These are phyloP conservation scores for Mongoloraphidia duomilia DNA, from an alignment of 2,888 invertebrate genomes.

Conservation along the genomic window DNA sequence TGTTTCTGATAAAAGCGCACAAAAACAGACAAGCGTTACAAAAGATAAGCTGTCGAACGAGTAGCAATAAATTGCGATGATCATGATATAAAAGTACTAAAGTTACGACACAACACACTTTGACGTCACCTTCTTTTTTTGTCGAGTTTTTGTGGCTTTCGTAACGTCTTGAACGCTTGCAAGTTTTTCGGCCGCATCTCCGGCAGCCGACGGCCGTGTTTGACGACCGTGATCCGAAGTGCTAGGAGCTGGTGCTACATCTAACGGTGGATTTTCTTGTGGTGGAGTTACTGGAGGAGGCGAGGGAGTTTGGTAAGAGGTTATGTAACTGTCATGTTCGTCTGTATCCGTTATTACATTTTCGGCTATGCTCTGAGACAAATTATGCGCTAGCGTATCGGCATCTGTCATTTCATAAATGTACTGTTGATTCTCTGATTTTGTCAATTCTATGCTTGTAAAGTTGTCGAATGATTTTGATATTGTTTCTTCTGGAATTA, in stretches of 20 bases:
- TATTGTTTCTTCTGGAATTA: background rate
- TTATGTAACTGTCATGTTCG: conserved; percentile 20
- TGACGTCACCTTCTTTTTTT: conserved; percentile 5
- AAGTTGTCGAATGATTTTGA: background rate
- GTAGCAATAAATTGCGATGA: too few species aligned
- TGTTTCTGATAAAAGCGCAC: too few species aligned
- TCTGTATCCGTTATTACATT: conserved; percentile 14
- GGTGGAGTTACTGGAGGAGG: background rate
- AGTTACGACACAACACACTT: conserved; percentile 3
- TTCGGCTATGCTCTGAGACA: conserved; percentile 16
- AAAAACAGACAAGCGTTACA: too few species aligned
- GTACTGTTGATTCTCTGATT: too few species aligned
- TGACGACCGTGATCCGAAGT: conserved; percentile 16
- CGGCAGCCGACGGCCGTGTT: conserved; percentile 20
- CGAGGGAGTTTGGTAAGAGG: conserved; percentile 9
- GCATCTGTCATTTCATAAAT: background rate
- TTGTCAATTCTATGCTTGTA: too few species aligned
- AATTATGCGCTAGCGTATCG: conserved; percentile 6
- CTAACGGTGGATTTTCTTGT: conserved; percentile 20
- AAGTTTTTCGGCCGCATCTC: conserved; percentile 27
- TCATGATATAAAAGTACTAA: too few species aligned
- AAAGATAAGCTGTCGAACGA: too few species aligned
- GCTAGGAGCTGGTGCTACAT: conserved; percentile 31
- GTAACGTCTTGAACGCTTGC: background rate
- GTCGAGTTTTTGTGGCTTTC: conserved; percentile 1